These are phyloP conservation scores for Lichenostomus cassidix DNA, from an alignment of 2,113 vertebrate genomes.

Conservation along the genomic window DNA sequence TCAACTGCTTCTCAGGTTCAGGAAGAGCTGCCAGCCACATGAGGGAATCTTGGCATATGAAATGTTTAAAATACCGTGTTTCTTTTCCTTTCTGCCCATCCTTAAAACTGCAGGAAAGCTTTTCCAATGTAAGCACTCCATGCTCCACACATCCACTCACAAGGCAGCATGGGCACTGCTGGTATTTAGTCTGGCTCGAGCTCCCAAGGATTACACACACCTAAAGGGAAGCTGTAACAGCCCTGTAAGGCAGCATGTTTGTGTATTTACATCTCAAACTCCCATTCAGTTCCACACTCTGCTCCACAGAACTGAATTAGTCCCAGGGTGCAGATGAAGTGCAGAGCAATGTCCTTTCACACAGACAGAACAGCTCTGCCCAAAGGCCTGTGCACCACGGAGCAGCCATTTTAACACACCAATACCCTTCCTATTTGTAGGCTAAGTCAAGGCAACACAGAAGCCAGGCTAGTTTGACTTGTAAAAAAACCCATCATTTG, in stretches of 20 bases:
- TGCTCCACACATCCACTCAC: neutral
- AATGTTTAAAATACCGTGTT: neutral
- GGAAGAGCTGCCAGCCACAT: neutral
- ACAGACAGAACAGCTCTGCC: neutral
- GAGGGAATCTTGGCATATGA: neutral
- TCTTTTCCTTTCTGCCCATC: neutral
- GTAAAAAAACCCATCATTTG: neutral
- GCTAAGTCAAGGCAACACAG: neutral
- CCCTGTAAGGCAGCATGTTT: neutral
- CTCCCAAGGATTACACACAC: neutral
- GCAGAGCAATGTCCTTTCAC: neutral
- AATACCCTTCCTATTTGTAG: neutral
- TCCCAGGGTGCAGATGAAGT: neutral
- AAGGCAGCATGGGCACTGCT: neutral
- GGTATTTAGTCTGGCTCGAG: neutral
- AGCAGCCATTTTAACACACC: neutral
- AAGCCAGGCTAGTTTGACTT: neutral
- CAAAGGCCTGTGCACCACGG: neutral
- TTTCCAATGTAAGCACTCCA: neutral
- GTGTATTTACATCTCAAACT: neutral
- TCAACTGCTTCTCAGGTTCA: neutral
- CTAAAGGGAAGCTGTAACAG: neutral
- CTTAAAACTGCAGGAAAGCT: neutral
- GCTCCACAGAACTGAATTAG: neutral
- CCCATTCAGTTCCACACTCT: neutral